A percentile compares a stretch with the other conserved stretches of the same genome.
Evolutionary conservation across 2,797 vertebrate genomes (phyloP).

Genomic region (Microcaecilia unicolor): DNA sequence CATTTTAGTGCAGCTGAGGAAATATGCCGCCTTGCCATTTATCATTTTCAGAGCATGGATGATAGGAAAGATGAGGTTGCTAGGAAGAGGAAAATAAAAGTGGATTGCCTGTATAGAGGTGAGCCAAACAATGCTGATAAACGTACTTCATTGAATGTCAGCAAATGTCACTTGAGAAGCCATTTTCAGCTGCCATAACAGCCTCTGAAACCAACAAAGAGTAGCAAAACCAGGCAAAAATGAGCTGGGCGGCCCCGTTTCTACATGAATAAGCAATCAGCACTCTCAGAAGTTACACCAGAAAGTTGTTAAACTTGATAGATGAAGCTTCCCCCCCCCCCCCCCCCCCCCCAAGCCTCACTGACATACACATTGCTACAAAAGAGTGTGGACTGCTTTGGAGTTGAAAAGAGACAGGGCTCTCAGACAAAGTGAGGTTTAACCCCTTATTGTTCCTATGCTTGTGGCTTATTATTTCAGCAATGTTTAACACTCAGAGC

Average conservation of each 20-base stretch:
- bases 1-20: constrained; percentile 90
- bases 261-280: constrained; percentile 95
- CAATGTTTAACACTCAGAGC: no score
- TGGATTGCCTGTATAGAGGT: constrained; percentile 86
- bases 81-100: constrained; percentile 85
- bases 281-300: constrained; percentile 76
- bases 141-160: constrained; percentile 98
- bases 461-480: constrained; percentile 1
- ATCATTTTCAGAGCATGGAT: constrained; percentile 82
- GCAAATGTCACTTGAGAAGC: constrained; percentile 98
- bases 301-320: constrained; percentile 82
- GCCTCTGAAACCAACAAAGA: constrained; percentile 76
- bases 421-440: constrained; percentile 2
- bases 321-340: no score
- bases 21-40: constrained; percentile 86
- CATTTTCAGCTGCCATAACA: constrained; percentile 92
- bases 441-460: constrained; percentile 23
- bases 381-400: constrained; percentile 20
- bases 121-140: constrained; percentile 93
- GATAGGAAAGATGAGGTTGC: constrained; percentile 75
- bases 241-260: constrained; percentile 79
- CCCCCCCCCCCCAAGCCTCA: no score
- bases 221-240: constrained; percentile 73
- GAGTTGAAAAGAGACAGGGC: constrained; percentile 12
- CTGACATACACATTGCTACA: constrained; percentile 20